These are phyloP conservation scores for Tachina lurida DNA, from an alignment of 2,888 invertebrate species.

Conservation along the genomic window DNA sequence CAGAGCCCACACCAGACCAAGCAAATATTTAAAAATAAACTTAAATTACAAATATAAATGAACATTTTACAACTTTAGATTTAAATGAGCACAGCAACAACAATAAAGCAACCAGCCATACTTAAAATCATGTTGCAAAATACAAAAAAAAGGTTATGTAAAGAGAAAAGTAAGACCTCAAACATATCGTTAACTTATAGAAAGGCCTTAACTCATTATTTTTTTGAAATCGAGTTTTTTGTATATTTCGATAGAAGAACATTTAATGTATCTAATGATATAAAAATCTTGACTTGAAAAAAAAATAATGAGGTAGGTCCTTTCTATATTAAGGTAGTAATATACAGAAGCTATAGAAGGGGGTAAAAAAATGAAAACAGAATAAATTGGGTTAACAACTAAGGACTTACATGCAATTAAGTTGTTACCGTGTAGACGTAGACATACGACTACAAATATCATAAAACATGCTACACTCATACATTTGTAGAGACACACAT, in stretches of 20 bases:
- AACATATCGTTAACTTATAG: no score
- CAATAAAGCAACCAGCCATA: conserved; percentile 30
- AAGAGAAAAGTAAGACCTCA: neutral
- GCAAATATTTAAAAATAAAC: conserved; percentile 18
- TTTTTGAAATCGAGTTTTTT: no score
- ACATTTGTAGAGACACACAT: neutral
- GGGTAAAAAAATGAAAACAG: conserved; percentile 17
- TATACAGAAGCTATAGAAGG: neutral
- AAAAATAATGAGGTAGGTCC: no score
- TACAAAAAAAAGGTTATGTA: neutral
- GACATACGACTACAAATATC: conserved; percentile 59
- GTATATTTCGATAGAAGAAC: no score
- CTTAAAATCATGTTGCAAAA: conserved; percentile 28
- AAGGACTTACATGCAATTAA: conserved; percentile 75
- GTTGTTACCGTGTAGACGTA: conserved; percentile 72
- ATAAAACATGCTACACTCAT: conserved; percentile 7
- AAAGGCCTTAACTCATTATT: no score
- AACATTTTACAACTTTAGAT: conserved; percentile 35
- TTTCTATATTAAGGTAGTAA: no score
- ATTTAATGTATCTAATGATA: no score
- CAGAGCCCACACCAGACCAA: conserved; percentile 1
- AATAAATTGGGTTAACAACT: conserved; percentile 74
- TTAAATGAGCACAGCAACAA: conserved; percentile 46
- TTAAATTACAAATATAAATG: conserved; percentile 2
- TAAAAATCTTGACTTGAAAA: no score